A percentile compares a stretch with the other conserved stretches of the same genome.
Evolutionary conservation across 2,797 vertebrate species (phyloP).

Genomic region (Prionace glauca): DNA sequence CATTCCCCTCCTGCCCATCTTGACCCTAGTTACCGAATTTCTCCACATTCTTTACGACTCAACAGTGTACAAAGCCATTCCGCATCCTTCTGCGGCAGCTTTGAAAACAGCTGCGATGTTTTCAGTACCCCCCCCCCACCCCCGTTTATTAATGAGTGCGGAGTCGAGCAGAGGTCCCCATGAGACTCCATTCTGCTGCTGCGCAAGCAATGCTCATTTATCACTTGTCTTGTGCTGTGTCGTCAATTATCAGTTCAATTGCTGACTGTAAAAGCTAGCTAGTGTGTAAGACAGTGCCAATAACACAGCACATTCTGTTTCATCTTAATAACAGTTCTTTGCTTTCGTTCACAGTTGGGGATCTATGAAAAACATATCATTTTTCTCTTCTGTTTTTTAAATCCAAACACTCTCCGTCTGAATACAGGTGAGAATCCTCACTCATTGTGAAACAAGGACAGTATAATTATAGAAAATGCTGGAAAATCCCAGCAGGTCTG

Average conservation of each 20-base stretch:
- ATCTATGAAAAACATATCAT: not conserved
- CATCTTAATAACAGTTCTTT: not conserved
- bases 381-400: not conserved
- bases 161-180: not conserved
- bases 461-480: too few relatives aligned
- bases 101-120: not conserved
- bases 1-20: not conserved
- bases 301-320: not conserved
- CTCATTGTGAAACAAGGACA: too few relatives aligned
- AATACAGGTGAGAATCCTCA: not conserved
- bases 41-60: not conserved
- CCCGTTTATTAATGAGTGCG: not conserved
- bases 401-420: not conserved
- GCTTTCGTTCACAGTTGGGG: not conserved
- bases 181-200: not conserved
- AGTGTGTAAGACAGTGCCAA: not conserved
- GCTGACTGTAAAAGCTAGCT: not conserved
- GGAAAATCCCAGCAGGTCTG: too few relatives aligned
- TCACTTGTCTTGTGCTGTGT: not conserved
- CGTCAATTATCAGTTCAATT: slow-evolving; percentile 11
- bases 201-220: slow-evolving; percentile 24
- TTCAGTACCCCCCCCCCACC: not conserved
- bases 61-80: not conserved
- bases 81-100: not conserved
- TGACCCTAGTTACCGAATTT: not conserved